phyloP scores from a whole-genome alignment of 2,797 vertebrate species.

The Arctocebus calabarensis region DNA sequence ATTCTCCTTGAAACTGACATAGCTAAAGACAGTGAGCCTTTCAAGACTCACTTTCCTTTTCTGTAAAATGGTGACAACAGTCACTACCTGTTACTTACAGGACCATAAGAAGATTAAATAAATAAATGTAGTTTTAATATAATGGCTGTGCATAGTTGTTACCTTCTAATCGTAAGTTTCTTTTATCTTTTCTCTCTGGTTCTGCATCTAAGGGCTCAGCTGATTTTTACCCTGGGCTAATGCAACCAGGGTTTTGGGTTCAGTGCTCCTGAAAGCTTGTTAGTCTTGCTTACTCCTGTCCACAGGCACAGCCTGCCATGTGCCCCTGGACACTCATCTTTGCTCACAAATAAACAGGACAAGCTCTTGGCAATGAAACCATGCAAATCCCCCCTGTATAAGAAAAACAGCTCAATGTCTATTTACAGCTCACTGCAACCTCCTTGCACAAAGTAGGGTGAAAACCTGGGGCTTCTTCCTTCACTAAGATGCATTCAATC shows the following conservation, averaged over 20 bases:
- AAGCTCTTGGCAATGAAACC: neutral
- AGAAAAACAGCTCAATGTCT: neutral
- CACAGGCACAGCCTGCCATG: neutral
- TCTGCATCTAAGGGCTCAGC: neutral
- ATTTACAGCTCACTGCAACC: neutral
- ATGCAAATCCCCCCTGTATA: neutral
- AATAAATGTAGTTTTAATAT: neutral
- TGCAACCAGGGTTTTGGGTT: conserved; percentile 42
- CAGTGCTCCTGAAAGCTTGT: conserved; percentile 57
- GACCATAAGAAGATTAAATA: neutral
- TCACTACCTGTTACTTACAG: neutral
- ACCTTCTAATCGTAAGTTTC: conserved; percentile 16
- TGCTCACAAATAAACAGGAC: conserved; percentile 38
- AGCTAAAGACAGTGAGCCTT: neutral
- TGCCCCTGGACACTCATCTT: neutral
- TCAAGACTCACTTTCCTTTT: neutral
- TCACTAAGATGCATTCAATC: neutral
- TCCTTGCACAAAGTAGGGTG: neutral
- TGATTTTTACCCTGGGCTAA: conserved; percentile 29
- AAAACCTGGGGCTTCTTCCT: neutral
- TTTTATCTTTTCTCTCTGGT: neutral
- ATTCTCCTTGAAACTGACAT: neutral
- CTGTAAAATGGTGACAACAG: neutral
- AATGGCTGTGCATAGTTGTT: neutral
- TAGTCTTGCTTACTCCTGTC: neutral